Evolutionary conservation across 2,113 vertebrate species (phyloP).

Genomic region (Oncorhynchus kisutch): DNA sequence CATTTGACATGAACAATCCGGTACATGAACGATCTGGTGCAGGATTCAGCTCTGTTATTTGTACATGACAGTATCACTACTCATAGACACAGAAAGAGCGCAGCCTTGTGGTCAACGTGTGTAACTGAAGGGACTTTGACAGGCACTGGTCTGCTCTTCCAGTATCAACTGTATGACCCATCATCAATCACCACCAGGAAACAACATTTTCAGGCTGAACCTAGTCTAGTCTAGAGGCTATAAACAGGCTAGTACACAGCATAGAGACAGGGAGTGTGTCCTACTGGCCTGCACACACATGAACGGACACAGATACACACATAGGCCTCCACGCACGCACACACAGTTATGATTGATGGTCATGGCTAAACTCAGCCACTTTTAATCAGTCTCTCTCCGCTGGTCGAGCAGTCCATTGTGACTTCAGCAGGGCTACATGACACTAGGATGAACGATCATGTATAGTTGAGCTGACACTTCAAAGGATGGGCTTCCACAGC

Average conservation of each 20-base stretch:
- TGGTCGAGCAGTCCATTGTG: constrained; percentile 22
- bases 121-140: constrained; percentile 9
- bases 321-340: background rate
- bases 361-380: too few species aligned
- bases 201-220: background rate
- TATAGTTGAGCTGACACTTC: constrained; percentile 15
- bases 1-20: too few species aligned
- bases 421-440: background rate
- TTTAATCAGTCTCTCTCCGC: too few species aligned
- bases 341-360: constrained; percentile 32
- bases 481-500: constrained; percentile 31
- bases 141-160: background rate
- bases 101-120: constrained; percentile 31
- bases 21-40: too few species aligned
- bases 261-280: background rate
- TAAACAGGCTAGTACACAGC: background rate
- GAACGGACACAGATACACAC: too few species aligned
- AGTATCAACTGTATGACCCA: too few species aligned
- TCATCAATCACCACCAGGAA: background rate
- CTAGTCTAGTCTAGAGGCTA: background rate
- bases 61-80: too few species aligned
- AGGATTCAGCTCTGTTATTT: too few species aligned
- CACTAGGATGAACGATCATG: constrained; percentile 1
- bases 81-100: constrained; percentile 10
- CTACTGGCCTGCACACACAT: background rate